phyloP scores from a whole-genome alignment of 2,113 vertebrate species.

The Sturnira hondurensis region DNA sequence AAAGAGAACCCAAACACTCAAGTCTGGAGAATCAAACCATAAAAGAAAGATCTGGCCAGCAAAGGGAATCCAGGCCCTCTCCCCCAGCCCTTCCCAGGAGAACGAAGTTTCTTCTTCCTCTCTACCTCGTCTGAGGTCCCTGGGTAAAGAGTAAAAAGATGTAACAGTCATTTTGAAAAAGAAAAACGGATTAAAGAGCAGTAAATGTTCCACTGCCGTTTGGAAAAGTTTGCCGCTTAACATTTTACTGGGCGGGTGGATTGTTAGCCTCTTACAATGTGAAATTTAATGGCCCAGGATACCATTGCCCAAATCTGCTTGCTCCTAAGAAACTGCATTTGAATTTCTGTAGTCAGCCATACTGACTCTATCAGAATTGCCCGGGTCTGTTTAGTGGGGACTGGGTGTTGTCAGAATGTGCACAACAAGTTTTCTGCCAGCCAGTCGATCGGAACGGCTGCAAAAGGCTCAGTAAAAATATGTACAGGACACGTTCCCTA shows the following conservation, averaged over 20 bases:
- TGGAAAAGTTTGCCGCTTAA: neutral
- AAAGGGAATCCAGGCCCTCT: accelerated
- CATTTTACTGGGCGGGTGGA: neutral
- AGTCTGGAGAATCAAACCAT: neutral
- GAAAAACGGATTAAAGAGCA: neutral
- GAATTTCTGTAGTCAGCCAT: neutral
- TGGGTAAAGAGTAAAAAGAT: neutral
- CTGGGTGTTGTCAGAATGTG: slow-evolving; percentile 14
- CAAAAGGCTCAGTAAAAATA: neutral
- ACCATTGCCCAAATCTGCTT: slow-evolving; percentile 11
- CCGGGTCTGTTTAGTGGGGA: neutral
- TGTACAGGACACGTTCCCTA: neutral
- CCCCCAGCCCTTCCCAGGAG: accelerated
- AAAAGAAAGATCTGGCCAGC: neutral
- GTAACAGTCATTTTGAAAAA: neutral
- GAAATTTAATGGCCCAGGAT: neutral
- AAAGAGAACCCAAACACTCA: neutral
- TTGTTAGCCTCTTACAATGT: neutral
- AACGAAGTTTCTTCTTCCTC: neutral
- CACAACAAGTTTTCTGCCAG: neutral
- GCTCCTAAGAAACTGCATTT: neutral
- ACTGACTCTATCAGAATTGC: neutral
- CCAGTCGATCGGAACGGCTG: neutral
- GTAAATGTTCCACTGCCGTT: neutral
- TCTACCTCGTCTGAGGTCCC: neutral